Percentiles rank a stretch among this genome's conserved stretches.
Evolutionary conservation across 1,140 invertebrate genomes (phyloP).

Genomic region (Papilio dardanus): DNA sequence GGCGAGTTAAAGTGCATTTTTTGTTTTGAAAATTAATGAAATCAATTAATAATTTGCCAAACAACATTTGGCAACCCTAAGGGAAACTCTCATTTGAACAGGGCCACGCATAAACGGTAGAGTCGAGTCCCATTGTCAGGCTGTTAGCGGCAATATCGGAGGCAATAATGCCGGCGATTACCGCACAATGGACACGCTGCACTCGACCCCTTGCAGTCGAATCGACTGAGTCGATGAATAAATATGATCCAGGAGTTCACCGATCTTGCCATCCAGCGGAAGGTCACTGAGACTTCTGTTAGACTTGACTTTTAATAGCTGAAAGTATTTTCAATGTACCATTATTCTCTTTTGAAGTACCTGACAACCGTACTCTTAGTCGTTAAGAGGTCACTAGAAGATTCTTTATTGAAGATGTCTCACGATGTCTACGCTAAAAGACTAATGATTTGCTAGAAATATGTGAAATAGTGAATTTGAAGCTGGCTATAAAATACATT

Average conservation of each 20-base stretch:
- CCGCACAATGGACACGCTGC: conserved; percentile 15
- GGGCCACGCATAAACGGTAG: conserved; percentile 26
- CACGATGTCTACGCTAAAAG: no score
- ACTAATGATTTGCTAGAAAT: no score
- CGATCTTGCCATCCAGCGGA: background rate
- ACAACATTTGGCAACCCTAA: conserved; percentile 15
- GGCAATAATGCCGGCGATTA: conserved; percentile 33
- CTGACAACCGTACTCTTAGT: no score
- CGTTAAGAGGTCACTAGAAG: no score
- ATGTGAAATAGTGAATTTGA: no score
- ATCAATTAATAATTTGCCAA: background rate
- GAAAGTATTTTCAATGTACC: background rate
- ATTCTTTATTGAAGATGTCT: no score
- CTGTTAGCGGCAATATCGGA: conserved; percentile 33
- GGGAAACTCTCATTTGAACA: conserved; percentile 28
- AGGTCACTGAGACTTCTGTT: background rate
- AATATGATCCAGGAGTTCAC: background rate
- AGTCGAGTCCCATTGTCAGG: conserved; percentile 30
- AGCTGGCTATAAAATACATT: no score
- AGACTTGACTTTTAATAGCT: conserved; percentile 2
- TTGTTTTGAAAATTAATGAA: no score
- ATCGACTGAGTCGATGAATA: no score
- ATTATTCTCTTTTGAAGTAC: background rate
- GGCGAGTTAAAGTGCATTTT: no score
- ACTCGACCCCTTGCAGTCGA: conserved; percentile 25